Base-by-base conservation (phyloP, 2,797 vertebrate genomes). In the Chloroceryle amazona region DNA sequence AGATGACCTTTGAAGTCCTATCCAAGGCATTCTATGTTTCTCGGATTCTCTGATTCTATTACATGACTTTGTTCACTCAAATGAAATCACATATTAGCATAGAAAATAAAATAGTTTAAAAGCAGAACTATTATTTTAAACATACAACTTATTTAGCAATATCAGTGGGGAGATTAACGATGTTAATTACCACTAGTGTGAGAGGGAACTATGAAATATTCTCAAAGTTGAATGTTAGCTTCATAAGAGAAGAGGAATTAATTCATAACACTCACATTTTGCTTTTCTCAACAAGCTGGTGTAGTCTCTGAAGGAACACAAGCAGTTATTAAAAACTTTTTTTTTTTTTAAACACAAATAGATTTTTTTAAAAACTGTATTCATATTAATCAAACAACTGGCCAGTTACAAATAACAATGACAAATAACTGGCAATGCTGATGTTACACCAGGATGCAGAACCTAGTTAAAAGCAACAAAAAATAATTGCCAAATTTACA, bases 141-240 rank as follows among this genome's bases (percentile, higher is more conserved):
- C 3, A 0, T 0, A 0, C 1, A 13, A 31, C 12, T 31, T 41
- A 41, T 41, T 61, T 75, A 84, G 10, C 13, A 63, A 4, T 39
- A 88, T 49, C 22, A 66, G 1, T 26, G 75, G 8, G 11, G 9
- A 75, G 3, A 90, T 67, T 39, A 57, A 23, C 9, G 67, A 7
- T 9, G 9, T 39, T 17, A 42, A 66, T 2, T 37, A 75, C 8
- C 11, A 44, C 8, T 54, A 46, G 16, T 21, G 11, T 35, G 42
- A 85, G 28, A 51, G 23, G 5, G 4, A 51, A 31, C 13, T 41
- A 8, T 57, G 11, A n/a, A 1, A 1, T 60, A 67, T 58, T 58
- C n/a, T 15, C n/a, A 33, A 54, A 89, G 37, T 8, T 71, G 60
- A 73, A 42, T 42, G 13, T 37, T 49, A 76, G 8, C 31, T 19